Conservation (phyloP, 1,140 invertebrate species). For the Drosophila sproati region DNA sequence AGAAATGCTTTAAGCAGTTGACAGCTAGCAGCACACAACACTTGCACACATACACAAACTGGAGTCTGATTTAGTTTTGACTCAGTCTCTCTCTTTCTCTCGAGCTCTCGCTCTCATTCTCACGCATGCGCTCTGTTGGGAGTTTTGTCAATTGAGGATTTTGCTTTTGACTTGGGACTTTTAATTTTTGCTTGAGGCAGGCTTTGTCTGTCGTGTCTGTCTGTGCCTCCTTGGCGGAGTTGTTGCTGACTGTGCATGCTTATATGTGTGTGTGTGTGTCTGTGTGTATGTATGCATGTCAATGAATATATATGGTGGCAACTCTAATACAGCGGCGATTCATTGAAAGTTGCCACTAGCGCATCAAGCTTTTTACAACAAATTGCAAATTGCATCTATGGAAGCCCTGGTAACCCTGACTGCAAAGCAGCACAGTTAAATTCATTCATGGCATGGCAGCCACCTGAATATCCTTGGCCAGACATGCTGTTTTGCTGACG, state of each 20-base stretch:
- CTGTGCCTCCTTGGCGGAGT: constrained; percentile 21
- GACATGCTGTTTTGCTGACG: constrained; percentile 35
- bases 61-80: constrained; percentile 32
- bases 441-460: constrained; percentile 44
- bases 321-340: constrained; percentile 13
- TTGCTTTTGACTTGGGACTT: constrained; percentile 63
- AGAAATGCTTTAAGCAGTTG: constrained; percentile 34
- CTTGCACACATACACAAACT: constrained; percentile 41
- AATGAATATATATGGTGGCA: constrained; percentile 22
- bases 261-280: background rate
- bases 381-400: constrained; percentile 11
- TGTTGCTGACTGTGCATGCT: constrained; percentile 10
- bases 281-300: background rate
- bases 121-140: constrained; percentile 68
- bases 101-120: constrained; percentile 36
- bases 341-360: constrained; percentile 37
- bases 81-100: constrained; percentile 5
- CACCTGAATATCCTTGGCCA: constrained; percentile 45
- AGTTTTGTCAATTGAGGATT: constrained; percentile 67
- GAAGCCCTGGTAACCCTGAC: constrained; percentile 2
- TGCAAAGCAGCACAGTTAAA: constrained; percentile 6
- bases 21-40: constrained; percentile 24
- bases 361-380: constrained; percentile 6
- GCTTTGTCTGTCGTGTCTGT: constrained; percentile 27
- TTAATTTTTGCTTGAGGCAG: constrained; percentile 80